Percentiles rank a stretch among this genome's conserved stretches.
phyloP scores from a whole-genome alignment of 2,888 invertebrate genomes.

The Drosophila testacea region DNA sequence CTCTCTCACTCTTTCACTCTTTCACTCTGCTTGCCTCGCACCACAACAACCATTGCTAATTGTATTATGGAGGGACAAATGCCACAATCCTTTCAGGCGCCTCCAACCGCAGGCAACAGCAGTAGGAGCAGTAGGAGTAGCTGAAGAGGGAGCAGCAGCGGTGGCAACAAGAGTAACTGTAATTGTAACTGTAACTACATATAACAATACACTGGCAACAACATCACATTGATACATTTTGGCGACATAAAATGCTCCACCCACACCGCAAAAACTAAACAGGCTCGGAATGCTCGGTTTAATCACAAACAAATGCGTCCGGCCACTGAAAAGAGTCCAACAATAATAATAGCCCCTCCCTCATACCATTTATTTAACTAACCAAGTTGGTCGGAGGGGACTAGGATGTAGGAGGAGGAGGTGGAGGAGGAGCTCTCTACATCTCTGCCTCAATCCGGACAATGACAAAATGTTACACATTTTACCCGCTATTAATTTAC shows the following conservation, averaged over 20 bases:
- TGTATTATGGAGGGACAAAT: slow-evolving; percentile 60
- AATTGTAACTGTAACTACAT: slow-evolving; percentile 26
- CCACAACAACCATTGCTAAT: slow-evolving; percentile 60
- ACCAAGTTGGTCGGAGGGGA: too few relatives aligned
- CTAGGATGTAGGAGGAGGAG: background rate
- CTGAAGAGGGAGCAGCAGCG: background rate
- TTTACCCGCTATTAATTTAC: slow-evolving; percentile 75
- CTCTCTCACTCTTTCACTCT: background rate
- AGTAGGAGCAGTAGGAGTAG: background rate
- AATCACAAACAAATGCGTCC: slow-evolving; percentile 76
- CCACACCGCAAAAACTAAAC: slow-evolving; percentile 60
- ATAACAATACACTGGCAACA: slow-evolving; percentile 33
- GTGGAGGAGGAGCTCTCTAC: background rate
- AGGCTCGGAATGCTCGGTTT: slow-evolving; percentile 58
- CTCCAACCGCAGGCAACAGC: slow-evolving; percentile 40
- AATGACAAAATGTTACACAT: slow-evolving; percentile 73
- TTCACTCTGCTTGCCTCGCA: slow-evolving; percentile 3
- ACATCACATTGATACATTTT: slow-evolving; percentile 44
- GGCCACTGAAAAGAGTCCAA: slow-evolving; percentile 24
- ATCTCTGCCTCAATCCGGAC: slow-evolving; percentile 31
- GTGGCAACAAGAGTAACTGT: slow-evolving; percentile 27
- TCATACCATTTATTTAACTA: background rate
- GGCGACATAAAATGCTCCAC: slow-evolving; percentile 44
- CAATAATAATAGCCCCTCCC: background rate
- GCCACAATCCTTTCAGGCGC: slow-evolving; percentile 63